A percentile compares a stretch with the other conserved stretches of the same genome.
Conservation (phyloP, 2,113 vertebrate species). For the Rhipidura dahli region DNA sequence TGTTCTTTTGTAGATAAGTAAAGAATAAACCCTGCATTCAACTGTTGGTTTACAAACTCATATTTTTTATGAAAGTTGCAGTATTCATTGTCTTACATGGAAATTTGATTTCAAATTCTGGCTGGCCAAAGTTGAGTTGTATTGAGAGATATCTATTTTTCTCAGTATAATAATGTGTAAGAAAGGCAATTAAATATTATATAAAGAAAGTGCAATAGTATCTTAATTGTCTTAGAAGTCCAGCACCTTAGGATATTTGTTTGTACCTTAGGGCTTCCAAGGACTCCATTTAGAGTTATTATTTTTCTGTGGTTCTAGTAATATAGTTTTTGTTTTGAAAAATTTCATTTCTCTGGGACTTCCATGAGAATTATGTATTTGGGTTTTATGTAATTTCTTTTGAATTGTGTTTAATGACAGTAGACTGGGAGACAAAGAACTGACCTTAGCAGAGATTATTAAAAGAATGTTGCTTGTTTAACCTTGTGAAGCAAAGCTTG, state of each 20-base stretch:
- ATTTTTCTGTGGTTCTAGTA: background rate
- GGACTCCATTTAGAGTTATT: background rate
- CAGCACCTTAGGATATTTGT: background rate
- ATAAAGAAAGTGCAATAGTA: background rate
- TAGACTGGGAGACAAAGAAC: background rate
- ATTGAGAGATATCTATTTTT: background rate
- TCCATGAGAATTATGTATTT: background rate
- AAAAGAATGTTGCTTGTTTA: background rate
- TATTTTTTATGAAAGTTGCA: background rate
- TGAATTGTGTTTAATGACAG: background rate
- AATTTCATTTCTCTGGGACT: background rate
- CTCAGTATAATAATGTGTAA: background rate
- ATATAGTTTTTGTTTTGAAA: background rate
- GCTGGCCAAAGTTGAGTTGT: background rate
- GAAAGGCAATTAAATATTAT: background rate
- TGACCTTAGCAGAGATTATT: background rate
- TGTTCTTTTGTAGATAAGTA: background rate
- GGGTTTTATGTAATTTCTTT: background rate
- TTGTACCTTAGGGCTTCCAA: background rate
- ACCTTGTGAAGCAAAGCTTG: background rate
- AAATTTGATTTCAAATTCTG: background rate
- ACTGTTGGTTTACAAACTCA: background rate
- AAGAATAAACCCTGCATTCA: background rate
- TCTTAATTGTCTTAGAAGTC: background rate
- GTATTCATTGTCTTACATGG: background rate